Conservation (phyloP, 64 coral and sea anemone species). For the Montipora capricornis region DNA sequence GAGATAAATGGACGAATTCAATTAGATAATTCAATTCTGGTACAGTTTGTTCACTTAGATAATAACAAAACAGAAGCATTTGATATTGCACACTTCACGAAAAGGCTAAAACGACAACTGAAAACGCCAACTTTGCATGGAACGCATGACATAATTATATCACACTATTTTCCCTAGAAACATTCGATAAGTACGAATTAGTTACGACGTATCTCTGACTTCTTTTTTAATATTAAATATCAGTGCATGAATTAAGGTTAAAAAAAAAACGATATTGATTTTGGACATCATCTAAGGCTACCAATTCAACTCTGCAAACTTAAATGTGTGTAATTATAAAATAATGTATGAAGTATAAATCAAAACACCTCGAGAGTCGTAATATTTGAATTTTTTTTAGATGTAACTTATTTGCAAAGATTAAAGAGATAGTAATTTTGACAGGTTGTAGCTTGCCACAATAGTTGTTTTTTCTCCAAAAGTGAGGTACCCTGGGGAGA, state of each 20-base stretch:
- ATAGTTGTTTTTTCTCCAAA: not conserved
- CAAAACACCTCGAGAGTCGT: not conserved
- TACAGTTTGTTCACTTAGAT: not conserved
- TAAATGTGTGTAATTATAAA: not conserved
- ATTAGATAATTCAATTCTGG: too few relatives aligned
- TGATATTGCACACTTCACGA: not conserved
- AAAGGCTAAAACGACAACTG: too few relatives aligned
- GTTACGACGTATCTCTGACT: not conserved
- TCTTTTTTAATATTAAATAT: not conserved
- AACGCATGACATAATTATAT: not conserved
- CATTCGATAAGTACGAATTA: not conserved
- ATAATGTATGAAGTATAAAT: not conserved
- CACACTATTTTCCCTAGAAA: not conserved
- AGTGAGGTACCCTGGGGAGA: not conserved
- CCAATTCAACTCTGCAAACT: not conserved
- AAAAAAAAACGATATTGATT: not conserved
- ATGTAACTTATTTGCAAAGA: not conserved
- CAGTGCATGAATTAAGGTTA: not conserved
- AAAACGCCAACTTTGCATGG: too few relatives aligned
- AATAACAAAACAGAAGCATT: not conserved
- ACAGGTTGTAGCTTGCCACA: slow-evolving; percentile 8
- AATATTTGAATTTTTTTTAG: not conserved
- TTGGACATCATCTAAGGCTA: not conserved
- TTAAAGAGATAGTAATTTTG: slow-evolving; percentile 12
- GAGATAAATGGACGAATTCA: not conserved